phyloP scores from a whole-genome alignment of 2,113 vertebrate genomes.

The Electrona antarctica region DNA sequence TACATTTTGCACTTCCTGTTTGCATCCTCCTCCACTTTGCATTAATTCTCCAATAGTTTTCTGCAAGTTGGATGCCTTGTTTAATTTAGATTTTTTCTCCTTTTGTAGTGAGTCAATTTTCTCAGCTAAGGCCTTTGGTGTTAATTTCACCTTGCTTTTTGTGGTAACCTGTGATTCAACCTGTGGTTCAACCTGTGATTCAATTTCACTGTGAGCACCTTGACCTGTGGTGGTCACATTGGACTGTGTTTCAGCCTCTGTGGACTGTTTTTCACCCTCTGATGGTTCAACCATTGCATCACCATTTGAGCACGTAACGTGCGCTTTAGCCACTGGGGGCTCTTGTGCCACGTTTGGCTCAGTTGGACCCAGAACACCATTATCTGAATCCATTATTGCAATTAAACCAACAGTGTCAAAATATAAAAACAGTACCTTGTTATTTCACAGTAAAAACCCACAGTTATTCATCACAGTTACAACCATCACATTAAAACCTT shows the following conservation, averaged over 20 bases:
- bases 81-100: neutral
- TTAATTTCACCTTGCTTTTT: neutral
- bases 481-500: neutral
- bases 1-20: neutral
- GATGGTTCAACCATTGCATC: too few relatives aligned
- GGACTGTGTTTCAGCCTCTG: neutral
- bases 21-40: neutral
- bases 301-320: too few relatives aligned
- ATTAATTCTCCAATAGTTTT: neutral
- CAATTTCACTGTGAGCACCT: neutral
- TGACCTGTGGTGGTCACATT: neutral
- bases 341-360: neutral
- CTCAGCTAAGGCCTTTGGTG: neutral
- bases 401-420: neutral
- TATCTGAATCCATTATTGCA: neutral
- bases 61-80: neutral
- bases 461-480: neutral
- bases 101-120: neutral
- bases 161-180: too few relatives aligned
- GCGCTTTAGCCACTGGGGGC: neutral
- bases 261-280: too few relatives aligned
- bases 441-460: too few relatives aligned
- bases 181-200: neutral
- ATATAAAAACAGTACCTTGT: neutral
- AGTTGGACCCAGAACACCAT: neutral